Evolutionary conservation across 37 sponge, comb jelly and placozoan species (phyloP).

Genomic region (Lycopodina hypogea): DNA sequence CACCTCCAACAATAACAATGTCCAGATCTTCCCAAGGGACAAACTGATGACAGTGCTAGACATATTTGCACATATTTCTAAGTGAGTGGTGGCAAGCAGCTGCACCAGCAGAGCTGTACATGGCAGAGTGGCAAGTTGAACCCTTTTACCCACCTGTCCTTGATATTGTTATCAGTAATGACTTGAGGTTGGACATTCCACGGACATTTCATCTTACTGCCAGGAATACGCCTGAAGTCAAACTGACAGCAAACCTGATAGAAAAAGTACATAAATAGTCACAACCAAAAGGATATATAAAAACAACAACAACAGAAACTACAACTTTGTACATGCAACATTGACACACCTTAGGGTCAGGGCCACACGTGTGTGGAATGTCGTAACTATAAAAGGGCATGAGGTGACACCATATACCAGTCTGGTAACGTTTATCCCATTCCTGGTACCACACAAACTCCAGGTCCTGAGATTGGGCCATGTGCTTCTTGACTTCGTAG

Average conservation of each 20-base stretch:
- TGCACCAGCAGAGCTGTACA: too few relatives aligned
- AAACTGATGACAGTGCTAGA: too few relatives aligned
- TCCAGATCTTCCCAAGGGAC: too few relatives aligned
- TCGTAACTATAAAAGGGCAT: constrained; percentile 96
- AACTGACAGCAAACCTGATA: constrained; percentile 92
- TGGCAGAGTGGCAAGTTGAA: too few relatives aligned
- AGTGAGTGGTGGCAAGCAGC: too few relatives aligned
- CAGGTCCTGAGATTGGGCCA: constrained; percentile 64
- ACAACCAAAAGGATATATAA: background rate
- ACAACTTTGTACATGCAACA: too few relatives aligned
- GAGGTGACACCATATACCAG: constrained; percentile 84
- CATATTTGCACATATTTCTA: too few relatives aligned
- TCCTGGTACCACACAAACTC: constrained; percentile 92
- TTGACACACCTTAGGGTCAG: constrained; percentile 75
- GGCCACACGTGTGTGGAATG: constrained; percentile 95
- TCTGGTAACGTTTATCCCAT: constrained; percentile 69
- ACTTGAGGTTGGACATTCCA: constrained; percentile 66
- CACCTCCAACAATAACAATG: too few relatives aligned
- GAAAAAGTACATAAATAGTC: background rate
- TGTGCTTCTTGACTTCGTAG: constrained; percentile 85
- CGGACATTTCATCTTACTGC: constrained; percentile 63
- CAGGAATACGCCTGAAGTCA: constrained; percentile 79
- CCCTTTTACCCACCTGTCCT: constrained; percentile 30
- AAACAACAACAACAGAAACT: background rate
- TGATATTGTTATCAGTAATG: constrained; percentile 67